phyloP scores from a whole-genome alignment of 2,888 invertebrate species.

The Oscheius sp. region DNA sequence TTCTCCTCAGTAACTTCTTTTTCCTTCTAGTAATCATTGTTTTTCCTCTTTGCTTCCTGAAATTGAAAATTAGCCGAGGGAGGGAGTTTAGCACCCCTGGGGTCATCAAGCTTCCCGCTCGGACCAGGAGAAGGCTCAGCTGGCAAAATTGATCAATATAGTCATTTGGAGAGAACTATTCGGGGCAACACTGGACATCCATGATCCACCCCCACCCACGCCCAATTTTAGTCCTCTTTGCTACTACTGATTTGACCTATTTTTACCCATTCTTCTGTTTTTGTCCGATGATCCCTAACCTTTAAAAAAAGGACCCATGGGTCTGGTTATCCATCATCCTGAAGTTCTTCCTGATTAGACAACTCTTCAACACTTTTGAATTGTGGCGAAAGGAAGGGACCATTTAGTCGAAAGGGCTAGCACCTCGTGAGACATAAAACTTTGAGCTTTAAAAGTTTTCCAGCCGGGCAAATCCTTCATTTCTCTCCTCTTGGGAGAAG shows the following conservation, averaged over 20 bases:
- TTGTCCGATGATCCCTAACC: not conserved
- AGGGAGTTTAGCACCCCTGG: conserved; percentile 8
- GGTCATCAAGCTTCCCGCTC: not conserved
- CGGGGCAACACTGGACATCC: not conserved
- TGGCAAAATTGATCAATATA: conserved; percentile 23
- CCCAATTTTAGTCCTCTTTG: not conserved
- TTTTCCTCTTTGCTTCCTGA: not conserved
- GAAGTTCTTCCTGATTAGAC: not conserved
- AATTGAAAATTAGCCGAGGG: not conserved
- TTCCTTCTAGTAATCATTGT: not conserved
- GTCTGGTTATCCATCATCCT: conserved; percentile 14
- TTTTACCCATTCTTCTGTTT: not conserved
- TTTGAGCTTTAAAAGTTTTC: no score
- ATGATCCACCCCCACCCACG: no score
- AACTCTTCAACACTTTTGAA: not conserved
- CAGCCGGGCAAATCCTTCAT: no score
- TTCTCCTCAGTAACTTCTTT: not conserved
- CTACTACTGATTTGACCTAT: no score
- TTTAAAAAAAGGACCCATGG: not conserved
- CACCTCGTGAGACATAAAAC: no score
- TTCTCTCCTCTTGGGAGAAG: no score
- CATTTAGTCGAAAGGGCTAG: no score
- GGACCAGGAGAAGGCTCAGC: conserved; percentile 16
- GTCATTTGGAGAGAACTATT: conserved; percentile 1
- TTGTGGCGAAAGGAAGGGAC: no score